phyloP scores from a whole-genome alignment of 2,888 invertebrate genomes.

The Amphipoea oculea region DNA sequence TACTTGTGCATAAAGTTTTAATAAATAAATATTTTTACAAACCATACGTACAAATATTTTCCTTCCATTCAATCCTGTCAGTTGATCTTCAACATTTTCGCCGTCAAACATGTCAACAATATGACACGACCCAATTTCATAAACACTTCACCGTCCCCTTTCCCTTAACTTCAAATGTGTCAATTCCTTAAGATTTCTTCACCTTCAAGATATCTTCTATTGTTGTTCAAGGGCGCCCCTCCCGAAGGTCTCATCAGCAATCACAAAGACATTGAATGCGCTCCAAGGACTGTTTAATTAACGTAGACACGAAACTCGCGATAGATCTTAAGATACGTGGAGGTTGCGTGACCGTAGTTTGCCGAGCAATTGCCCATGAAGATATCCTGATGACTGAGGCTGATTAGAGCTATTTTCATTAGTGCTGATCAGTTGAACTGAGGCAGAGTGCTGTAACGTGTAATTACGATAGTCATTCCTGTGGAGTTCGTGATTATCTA shows the following conservation, averaged over 20 bases:
- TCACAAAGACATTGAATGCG: slow-evolving; percentile 69
- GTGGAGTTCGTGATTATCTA: slow-evolving; percentile 3
- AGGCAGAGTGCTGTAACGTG: slow-evolving; percentile 37
- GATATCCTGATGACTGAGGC: slow-evolving; percentile 60
- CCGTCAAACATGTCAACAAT: background rate
- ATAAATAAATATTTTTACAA: background rate
- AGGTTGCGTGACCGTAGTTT: slow-evolving; percentile 72
- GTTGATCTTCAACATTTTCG: background rate
- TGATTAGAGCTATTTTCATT: slow-evolving; percentile 66
- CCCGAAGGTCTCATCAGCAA: slow-evolving; percentile 58
- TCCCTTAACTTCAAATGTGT: slow-evolving; percentile 23
- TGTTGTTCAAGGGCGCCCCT: slow-evolving; percentile 44
- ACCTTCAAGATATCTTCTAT: slow-evolving; percentile 3
- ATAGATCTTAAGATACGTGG: slow-evolving; percentile 68
- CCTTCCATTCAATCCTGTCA: background rate
- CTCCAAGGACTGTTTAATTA: slow-evolving; percentile 76
- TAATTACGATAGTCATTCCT: slow-evolving; percentile 42
- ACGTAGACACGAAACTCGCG: slow-evolving; percentile 69
- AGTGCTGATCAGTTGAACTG: slow-evolving; percentile 57
- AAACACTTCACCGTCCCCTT: background rate
- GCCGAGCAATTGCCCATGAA: slow-evolving; percentile 65
- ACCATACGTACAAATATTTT: background rate
- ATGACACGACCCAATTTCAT: slow-evolving; percentile 6
- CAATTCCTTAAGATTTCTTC: slow-evolving; percentile 18
- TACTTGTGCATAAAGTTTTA: too few relatives aligned